Percentiles rank a stretch among this genome's conserved stretches.
phyloP scores from a whole-genome alignment of 2,888 invertebrate species.

The Volucella inflata region DNA sequence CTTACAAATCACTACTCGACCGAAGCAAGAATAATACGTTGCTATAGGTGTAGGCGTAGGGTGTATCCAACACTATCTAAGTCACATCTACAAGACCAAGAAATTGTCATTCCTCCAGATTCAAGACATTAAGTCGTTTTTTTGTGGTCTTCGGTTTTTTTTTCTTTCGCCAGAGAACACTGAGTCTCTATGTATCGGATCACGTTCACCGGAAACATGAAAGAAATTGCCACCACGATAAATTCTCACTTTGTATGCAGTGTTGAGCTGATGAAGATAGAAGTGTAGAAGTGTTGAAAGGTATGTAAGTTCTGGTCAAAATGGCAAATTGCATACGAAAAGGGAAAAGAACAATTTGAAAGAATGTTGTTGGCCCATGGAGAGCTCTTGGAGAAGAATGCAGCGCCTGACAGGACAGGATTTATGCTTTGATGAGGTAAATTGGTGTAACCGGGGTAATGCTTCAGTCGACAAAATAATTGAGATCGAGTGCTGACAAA shows the following conservation, averaged over 20 bases:
- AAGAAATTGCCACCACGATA: slow-evolving; percentile 68
- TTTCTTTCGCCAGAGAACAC: too few species aligned
- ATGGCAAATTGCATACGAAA: slow-evolving; percentile 63
- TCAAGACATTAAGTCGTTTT: slow-evolving; percentile 46
- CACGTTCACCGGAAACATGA: slow-evolving; percentile 62
- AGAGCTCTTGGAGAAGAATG: slow-evolving; percentile 34
- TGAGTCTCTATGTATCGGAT: slow-evolving; percentile 37
- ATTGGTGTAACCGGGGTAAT: slow-evolving; percentile 37
- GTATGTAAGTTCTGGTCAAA: slow-evolving; percentile 31
- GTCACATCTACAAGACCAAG: slow-evolving; percentile 26
- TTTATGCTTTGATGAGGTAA: slow-evolving; percentile 48
- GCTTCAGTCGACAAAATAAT: slow-evolving; percentile 1
- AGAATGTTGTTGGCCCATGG: slow-evolving; percentile 29
- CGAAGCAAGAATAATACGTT: slow-evolving; percentile 44
- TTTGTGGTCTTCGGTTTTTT: slow-evolving; percentile 12
- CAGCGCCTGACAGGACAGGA: slow-evolving; percentile 51
- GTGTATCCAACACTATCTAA: slow-evolving; percentile 21
- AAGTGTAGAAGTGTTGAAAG: slow-evolving; percentile 1
- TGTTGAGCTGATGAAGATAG: slow-evolving; percentile 51
- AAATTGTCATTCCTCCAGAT: slow-evolving; percentile 38
- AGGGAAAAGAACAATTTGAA: slow-evolving; percentile 26
- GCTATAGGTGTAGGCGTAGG: background rate
- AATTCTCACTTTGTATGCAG: slow-evolving; percentile 57
- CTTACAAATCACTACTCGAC: slow-evolving; percentile 63
- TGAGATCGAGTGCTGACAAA: slow-evolving; percentile 7